Evolutionary conservation across 1,140 invertebrate species (phyloP), one percentile per base, ranked within the genome.

Genomic region (Sweltsa coloradensis): DNA sequence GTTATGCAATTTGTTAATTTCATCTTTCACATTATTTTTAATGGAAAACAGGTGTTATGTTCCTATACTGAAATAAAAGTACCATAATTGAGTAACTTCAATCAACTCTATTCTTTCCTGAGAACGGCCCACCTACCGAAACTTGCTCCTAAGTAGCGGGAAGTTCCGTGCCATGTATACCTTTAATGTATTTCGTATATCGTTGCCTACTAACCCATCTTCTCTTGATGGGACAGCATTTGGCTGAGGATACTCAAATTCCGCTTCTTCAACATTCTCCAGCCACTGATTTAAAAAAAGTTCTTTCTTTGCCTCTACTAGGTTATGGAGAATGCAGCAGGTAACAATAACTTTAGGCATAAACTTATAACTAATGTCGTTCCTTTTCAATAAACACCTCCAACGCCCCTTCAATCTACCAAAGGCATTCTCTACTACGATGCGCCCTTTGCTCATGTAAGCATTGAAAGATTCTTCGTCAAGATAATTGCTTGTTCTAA

Each of bases 381-480:
- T 18, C n/a, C 47, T 48, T 31, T 34, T 37, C 4, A 49, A 16
- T 16, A 49, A 36, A 23, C 44, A 49, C 22, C 47, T 46, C 45
- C 44, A 49, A 16, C 47, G 44, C 21, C 47, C 47, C 25, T 49
- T 49, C 24, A 49, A 45, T 34, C 47, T 13, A 29, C 47, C 47
- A 18, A 49, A 49, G 23, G 47, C 27, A 25, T 29, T 31, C 23
- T 49, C 47, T 3, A 59, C 51, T 18, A 45, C 45, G 51, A 48
- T 51, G 45, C 55, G 26, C 31, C 50, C 54, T 13, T 34, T 42
- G 3, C 42, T 55, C 25, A 53, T 39, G 25, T 40, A 19, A 27
- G 5, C 11, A 48, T 55, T 55, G 36, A 55, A 55, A 14, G 24
- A 41, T 40, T 47, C 51, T 51, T 53, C 41, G 9, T 43, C 26